Conservation (phyloP, 2,113 vertebrate genomes). For the Phaetusa simplex region DNA sequence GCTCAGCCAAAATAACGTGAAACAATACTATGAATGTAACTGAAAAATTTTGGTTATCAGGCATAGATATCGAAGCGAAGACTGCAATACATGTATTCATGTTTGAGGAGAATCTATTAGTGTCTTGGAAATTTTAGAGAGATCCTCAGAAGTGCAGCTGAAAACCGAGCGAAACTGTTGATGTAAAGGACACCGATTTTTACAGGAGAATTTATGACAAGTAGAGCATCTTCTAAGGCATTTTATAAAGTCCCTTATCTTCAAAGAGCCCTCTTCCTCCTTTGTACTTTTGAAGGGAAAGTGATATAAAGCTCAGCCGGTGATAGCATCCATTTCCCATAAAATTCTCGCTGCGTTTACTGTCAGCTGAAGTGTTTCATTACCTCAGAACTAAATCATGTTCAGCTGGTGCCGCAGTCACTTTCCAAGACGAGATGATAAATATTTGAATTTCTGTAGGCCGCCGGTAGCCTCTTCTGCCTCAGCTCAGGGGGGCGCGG, state of each 20-base stretch:
- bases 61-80: background rate
- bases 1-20: background rate
- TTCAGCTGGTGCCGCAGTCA: background rate
- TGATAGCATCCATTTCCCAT: background rate
- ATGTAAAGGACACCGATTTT: background rate
- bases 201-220: background rate
- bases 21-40: background rate
- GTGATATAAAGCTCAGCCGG: background rate
- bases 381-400: background rate
- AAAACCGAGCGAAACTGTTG: background rate
- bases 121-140: background rate
- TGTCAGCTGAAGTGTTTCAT: background rate
- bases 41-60: background rate
- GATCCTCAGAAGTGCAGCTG: background rate
- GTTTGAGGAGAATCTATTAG: background rate
- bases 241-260: conserved; percentile 14
- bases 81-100: background rate
- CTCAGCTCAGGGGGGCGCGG: conserved; percentile 69
- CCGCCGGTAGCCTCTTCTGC: background rate
- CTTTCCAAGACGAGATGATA: background rate
- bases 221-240: background rate
- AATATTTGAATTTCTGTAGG: background rate
- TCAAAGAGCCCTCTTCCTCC: background rate
- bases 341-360: background rate
- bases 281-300: conserved; percentile 4